phyloP scores from a whole-genome alignment of 2,888 invertebrate species.

The Watsonalla cultraria region DNA sequence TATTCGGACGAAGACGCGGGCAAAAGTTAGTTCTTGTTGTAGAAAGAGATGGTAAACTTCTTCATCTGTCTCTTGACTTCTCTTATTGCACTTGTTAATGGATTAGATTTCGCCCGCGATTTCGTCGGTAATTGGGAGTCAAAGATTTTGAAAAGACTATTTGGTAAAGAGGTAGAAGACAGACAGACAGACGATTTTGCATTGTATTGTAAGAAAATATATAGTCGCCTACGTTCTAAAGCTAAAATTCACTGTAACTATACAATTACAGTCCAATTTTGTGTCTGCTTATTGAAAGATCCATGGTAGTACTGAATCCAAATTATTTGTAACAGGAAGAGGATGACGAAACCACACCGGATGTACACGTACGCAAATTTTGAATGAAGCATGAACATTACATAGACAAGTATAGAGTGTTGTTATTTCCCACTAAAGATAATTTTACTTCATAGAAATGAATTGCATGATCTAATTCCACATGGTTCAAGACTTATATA shows the following conservation, averaged over 20 bases:
- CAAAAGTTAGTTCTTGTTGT: not conserved
- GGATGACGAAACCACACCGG: slow-evolving; percentile 25
- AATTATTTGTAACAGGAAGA: slow-evolving; percentile 36
- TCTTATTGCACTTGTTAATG: too few relatives aligned
- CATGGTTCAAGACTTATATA: too few relatives aligned
- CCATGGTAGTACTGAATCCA: slow-evolving; percentile 3
- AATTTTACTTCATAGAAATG: not conserved
- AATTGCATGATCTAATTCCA: not conserved
- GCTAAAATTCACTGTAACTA: not conserved
- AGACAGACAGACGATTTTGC: too few relatives aligned
- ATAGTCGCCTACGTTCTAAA: too few relatives aligned
- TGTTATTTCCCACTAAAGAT: not conserved
- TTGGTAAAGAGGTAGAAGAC: too few relatives aligned
- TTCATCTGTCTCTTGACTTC: too few relatives aligned
- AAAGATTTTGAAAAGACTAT: too few relatives aligned
- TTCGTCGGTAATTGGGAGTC: too few relatives aligned
- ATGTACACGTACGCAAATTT: slow-evolving; percentile 31
- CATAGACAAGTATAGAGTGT: slow-evolving; percentile 5
- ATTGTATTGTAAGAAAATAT: too few relatives aligned
- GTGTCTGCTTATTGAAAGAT: too few relatives aligned
- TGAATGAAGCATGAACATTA: slow-evolving; percentile 27
- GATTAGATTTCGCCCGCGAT: too few relatives aligned
- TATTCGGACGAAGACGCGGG: not conserved
- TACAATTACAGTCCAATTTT: slow-evolving; percentile 4
- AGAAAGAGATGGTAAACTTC: too few relatives aligned